phyloP scores from a whole-genome alignment of 2,797 vertebrate species.

The Luscinia megarhynchos region DNA sequence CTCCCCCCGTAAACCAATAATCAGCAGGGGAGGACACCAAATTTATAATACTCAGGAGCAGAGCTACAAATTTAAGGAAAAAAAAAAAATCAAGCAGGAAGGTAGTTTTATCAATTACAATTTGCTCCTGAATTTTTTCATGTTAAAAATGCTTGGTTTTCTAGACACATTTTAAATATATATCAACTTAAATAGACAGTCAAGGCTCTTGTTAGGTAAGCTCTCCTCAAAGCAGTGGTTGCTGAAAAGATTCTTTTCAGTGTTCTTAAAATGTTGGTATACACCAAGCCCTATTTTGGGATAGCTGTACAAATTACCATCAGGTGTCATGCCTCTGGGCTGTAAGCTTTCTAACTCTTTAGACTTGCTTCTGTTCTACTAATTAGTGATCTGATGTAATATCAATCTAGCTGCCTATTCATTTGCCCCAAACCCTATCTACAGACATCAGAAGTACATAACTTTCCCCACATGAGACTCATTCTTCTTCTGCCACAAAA shows the following conservation, averaged over 20 bases:
- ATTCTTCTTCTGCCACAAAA: neutral
- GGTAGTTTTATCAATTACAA: neutral
- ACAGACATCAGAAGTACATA: neutral
- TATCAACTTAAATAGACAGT: neutral
- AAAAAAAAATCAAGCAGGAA: neutral
- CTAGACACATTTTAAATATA: neutral
- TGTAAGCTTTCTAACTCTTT: neutral
- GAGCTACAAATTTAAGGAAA: neutral
- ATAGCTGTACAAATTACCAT: neutral
- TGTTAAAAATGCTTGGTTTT: neutral
- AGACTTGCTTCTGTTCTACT: neutral
- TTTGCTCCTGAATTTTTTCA: neutral
- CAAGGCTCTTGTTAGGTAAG: neutral
- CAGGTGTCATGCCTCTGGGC: neutral
- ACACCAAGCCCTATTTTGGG: neutral
- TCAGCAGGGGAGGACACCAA: neutral
- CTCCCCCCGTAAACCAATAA: neutral
- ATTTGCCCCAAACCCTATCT: neutral
- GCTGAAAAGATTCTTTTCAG: neutral
- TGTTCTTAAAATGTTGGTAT: neutral
- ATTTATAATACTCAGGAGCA: neutral
- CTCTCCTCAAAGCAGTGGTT: neutral
- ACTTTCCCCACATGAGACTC: neutral
- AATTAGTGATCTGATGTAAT: neutral
- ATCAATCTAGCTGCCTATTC: neutral